Base-by-base conservation (phyloP, 2,797 vertebrate species). In the Arrhamphus sclerolepis region DNA sequence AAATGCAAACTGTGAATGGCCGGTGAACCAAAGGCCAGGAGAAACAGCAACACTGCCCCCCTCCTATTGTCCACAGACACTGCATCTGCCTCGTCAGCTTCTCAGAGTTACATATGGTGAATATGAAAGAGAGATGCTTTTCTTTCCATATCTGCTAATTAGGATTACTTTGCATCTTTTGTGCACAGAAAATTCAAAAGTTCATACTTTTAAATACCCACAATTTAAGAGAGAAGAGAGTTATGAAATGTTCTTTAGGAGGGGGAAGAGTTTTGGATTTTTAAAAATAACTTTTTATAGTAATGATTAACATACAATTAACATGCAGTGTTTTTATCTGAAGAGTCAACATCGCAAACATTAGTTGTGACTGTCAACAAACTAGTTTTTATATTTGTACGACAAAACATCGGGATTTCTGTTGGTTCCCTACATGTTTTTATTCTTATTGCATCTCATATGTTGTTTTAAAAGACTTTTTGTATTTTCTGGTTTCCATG, bases 1-100 rank as follows among this genome's bases (percentile, higher is more conserved):
- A 88, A 87, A 89, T 83, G 78, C 84, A 87, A 85, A 88, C 82
- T 68, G 82, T 81, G 69, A 60, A 64, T 46, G 73, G 72, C 70
- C 80, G 76, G 65, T 63, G 55, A 77, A 63, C 50, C 34, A 19
- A 39, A 51, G 65, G 70, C 56, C 71, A 64, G 34, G 66, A 71
- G 76, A 73, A 83, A 86, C 81, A 74, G 77, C 89, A 89, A 91
- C 75, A 89, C 85, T 91, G 88, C 90, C 88, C 89, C 78, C 87
- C 82, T 89, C 62, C 77, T 81, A 78, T 67, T 81, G 70, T 77
- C 67, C 51, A 6, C 21, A 48, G 72, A 62, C 44, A 91, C 80
- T 90, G 73, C 90, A 90, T 24, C 13, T 17, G 17, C 16, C 40
- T 43, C 42, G 14, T 55, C 16, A 10, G 8, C 22, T 4, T 1